Conservation (phyloP, 2,113 vertebrate genomes). For the Struthio camelus region DNA sequence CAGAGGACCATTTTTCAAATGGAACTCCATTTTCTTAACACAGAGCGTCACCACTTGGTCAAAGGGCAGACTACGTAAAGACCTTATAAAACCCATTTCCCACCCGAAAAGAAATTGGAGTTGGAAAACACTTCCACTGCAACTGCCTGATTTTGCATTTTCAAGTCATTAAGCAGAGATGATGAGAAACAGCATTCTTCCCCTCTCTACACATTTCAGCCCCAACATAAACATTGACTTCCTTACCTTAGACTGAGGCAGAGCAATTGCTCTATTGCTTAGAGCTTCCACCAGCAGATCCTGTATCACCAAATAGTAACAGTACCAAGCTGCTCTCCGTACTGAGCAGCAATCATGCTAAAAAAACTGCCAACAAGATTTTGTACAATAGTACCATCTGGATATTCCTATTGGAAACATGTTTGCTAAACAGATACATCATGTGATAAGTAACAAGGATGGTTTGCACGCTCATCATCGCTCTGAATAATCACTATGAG, state of each 20-base stretch:
- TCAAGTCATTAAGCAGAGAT: background rate
- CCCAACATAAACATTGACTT: background rate
- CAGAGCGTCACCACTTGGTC: background rate
- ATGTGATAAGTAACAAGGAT: too few relatives aligned
- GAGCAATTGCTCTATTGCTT: background rate
- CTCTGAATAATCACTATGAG: background rate
- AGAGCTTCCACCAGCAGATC: background rate
- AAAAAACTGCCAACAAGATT: background rate
- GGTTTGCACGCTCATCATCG: background rate
- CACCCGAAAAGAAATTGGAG: background rate
- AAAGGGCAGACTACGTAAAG: background rate
- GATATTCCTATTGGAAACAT: background rate
- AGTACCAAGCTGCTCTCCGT: background rate
- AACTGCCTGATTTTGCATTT: background rate
- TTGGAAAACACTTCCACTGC: background rate
- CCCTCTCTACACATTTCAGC: background rate
- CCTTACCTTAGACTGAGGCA: background rate
- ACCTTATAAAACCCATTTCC: background rate
- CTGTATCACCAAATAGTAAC: background rate
- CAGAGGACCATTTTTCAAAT: background rate
- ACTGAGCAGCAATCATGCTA: background rate
- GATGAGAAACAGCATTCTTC: background rate
- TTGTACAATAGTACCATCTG: background rate
- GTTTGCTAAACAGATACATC: too few relatives aligned
- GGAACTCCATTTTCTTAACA: background rate